These are phyloP conservation scores for Anoura caudifer DNA, from an alignment of 2,113 vertebrate genomes.

Conservation along the genomic window DNA sequence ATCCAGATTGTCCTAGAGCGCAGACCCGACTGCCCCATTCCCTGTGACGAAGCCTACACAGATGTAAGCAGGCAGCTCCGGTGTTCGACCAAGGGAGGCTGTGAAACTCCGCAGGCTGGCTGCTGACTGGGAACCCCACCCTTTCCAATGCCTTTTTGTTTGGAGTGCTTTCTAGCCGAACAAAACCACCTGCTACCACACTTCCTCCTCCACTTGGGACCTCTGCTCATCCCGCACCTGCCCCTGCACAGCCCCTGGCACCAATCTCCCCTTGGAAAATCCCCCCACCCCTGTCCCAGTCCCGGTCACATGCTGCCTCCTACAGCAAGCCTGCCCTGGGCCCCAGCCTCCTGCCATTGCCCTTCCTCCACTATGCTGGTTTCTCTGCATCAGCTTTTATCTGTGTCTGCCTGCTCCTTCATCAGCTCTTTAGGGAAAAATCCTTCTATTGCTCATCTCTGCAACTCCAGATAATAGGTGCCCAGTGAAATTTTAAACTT, in stretches of 20 bases:
- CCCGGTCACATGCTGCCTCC: neutral
- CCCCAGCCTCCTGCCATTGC: too few relatives aligned
- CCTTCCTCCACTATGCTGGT: neutral
- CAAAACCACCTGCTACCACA: neutral
- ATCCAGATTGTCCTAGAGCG: neutral
- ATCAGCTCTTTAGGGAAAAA: neutral
- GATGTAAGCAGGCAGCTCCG: neutral
- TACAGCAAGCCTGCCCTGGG: neutral
- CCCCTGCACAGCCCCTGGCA: too few relatives aligned
- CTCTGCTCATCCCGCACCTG: neutral
- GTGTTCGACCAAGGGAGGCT: neutral
- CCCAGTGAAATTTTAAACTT: neutral
- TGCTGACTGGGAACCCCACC: accelerated
- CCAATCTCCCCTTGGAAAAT: neutral
- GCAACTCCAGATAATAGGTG: neutral
- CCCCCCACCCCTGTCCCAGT: too few relatives aligned
- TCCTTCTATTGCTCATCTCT: neutral
- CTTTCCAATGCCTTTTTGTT: neutral
- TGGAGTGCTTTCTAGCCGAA: neutral
- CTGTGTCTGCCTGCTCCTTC: neutral
- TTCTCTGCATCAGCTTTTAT: neutral
- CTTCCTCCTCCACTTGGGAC: neutral
- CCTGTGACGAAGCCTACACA: neutral
- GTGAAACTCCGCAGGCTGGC: neutral
- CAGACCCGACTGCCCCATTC: neutral